phyloP scores from a whole-genome alignment of 2,888 invertebrate genomes.

The Phragmatobia fuliginosa region DNA sequence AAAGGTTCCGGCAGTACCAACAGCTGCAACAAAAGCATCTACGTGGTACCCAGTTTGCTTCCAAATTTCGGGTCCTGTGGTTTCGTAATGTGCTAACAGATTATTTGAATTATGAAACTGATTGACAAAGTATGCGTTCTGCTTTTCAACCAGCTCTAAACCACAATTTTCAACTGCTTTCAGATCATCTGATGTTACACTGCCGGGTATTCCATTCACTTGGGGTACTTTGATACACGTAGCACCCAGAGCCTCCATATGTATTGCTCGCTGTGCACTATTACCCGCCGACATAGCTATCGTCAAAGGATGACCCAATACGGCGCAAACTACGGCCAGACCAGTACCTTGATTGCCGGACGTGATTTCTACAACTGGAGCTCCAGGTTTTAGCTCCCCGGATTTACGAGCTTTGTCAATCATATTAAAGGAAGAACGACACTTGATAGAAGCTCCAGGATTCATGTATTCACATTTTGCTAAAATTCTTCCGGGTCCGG shows the following conservation, averaged over 20 bases:
- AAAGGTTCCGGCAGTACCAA: constrained; percentile 80
- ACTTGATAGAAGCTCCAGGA: constrained; percentile 81
- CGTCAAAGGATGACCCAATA: constrained; percentile 75
- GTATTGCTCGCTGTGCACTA: constrained; percentile 77
- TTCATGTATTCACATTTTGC: constrained; percentile 84
- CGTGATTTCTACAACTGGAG: constrained; percentile 74
- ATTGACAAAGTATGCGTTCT: constrained; percentile 75
- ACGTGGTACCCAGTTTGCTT: constrained; percentile 77
- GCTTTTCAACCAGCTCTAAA: constrained; percentile 65
- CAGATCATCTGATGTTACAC: constrained; percentile 76
- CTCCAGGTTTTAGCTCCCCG: constrained; percentile 73
- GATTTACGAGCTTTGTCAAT: constrained; percentile 65
- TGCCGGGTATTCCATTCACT: constrained; percentile 79
- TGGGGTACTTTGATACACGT: constrained; percentile 77
- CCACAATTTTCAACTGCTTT: constrained; percentile 72
- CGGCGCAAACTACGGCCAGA: constrained; percentile 79
- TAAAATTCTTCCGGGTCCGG: constrained; percentile 77
- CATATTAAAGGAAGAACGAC: constrained; percentile 77
- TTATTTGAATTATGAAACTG: constrained; percentile 76
- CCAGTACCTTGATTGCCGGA: constrained; percentile 83
- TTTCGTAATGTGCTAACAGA: constrained; percentile 70
- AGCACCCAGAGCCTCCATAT: constrained; percentile 82
- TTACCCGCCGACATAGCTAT: constrained; percentile 80
- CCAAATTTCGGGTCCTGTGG: constrained; percentile 83
- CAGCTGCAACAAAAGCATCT: constrained; percentile 76